These are phyloP conservation scores for Benthochromis sp. DNA, from an alignment of 2,113 vertebrate species.

Conservation along the genomic window DNA sequence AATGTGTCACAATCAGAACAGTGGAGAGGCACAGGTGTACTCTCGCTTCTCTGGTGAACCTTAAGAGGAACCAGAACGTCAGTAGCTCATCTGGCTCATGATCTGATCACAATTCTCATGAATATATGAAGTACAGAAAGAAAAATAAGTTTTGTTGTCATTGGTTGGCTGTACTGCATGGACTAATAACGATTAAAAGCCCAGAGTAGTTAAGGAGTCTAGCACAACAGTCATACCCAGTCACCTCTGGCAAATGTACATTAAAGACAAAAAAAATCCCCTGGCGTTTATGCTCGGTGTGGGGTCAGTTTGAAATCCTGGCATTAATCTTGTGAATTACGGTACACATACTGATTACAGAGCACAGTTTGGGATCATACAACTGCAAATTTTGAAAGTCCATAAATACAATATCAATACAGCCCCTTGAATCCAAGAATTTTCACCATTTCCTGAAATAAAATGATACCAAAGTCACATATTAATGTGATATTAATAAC, in stretches of 20 bases:
- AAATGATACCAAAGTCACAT: not conserved
- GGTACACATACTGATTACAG: not conserved
- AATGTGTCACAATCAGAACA: not conserved
- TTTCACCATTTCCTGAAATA: not conserved
- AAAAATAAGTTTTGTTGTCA: not conserved
- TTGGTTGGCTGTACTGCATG: not conserved
- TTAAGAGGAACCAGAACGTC: not conserved
- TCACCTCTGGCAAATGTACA: not conserved
- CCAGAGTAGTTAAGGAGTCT: not conserved
- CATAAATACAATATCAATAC: not conserved
- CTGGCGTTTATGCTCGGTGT: not conserved
- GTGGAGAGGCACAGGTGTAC: not conserved
- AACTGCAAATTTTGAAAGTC: not conserved
- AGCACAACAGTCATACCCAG: not conserved
- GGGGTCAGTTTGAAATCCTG: not conserved
- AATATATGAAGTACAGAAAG: not conserved
- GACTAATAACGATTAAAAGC: not conserved
- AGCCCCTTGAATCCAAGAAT: not conserved
- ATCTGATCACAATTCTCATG: not conserved
- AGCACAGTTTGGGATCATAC: not conserved
- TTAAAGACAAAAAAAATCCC: not conserved
- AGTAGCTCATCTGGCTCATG: not conserved
- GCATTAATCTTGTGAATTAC: not conserved
- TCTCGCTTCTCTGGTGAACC: not conserved
- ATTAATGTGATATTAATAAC: not conserved